Conservation (phyloP, 2,888 invertebrate genomes). For the Eilema caniola region DNA sequence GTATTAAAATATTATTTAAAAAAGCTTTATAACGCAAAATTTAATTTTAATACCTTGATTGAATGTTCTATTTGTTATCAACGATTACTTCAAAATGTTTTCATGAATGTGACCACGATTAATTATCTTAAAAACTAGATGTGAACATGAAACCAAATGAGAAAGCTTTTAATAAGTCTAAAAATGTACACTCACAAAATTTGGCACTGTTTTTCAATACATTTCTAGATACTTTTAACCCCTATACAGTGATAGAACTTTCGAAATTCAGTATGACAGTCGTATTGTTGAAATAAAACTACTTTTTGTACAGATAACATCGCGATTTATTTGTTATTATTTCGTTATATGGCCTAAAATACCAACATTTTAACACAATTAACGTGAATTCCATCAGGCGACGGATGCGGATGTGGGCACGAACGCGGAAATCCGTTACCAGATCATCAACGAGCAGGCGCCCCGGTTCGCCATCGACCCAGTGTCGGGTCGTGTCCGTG, state of each 20-base stretch:
- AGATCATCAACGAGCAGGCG: constrained; percentile 92
- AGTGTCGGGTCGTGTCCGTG: constrained; percentile 91
- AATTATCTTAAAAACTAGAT: background rate
- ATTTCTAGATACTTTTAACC: background rate
- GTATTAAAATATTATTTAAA: constrained; percentile 68
- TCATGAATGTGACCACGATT: too few species aligned
- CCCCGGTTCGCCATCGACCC: constrained; percentile 93
- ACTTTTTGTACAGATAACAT: too few species aligned
- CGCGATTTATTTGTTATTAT: too few species aligned
- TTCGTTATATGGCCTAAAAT: background rate
- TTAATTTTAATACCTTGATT: too few species aligned
- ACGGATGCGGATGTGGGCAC: constrained; percentile 91
- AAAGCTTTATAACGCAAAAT: background rate
- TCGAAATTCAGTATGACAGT: too few species aligned
- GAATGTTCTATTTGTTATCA: too few species aligned
- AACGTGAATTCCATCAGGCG: constrained; percentile 81
- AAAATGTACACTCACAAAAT: background rate
- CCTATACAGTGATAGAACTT: background rate
- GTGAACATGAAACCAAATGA: background rate
- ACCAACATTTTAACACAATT: constrained; percentile 8
- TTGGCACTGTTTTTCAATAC: background rate
- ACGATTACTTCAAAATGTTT: too few species aligned
- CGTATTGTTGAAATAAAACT: too few species aligned
- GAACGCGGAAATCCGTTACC: constrained; percentile 93
- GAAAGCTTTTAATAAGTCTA: background rate